These are phyloP conservation scores for Oncorhynchus tshawytscha DNA, from an alignment of 2,113 vertebrate species.

Conservation along the genomic window DNA sequence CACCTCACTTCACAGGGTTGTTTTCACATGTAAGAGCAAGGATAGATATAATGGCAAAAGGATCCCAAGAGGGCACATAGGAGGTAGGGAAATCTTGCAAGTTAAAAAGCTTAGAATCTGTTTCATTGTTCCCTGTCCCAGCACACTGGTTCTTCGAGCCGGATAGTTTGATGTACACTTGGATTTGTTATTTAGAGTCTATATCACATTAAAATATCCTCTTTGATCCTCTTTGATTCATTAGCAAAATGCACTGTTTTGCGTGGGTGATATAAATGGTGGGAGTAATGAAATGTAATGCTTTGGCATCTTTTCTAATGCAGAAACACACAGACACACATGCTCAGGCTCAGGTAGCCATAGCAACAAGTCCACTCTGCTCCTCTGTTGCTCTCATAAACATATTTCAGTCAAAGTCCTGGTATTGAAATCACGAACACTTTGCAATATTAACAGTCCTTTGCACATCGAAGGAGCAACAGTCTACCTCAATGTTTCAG, in stretches of 20 bases:
- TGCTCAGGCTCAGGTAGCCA: slow-evolving; percentile 25
- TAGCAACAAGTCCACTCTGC: slow-evolving; percentile 45
- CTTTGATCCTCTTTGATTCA: background rate
- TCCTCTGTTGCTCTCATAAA: slow-evolving; percentile 29
- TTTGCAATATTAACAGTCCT: background rate
- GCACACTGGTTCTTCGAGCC: too few relatives aligned
- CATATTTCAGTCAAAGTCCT: background rate
- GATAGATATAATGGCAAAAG: too few relatives aligned
- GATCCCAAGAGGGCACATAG: too few relatives aligned
- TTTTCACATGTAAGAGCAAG: too few relatives aligned
- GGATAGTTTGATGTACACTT: too few relatives aligned
- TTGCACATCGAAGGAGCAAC: background rate
- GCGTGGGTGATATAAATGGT: background rate
- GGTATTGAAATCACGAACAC: slow-evolving; percentile 5
- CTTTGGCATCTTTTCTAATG: background rate
- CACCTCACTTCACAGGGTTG: too few relatives aligned
- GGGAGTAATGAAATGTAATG: background rate
- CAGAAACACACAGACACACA: background rate
- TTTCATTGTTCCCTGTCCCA: too few relatives aligned
- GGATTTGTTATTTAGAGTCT: too few relatives aligned
- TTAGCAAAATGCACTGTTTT: background rate
- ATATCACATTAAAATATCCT: too few relatives aligned
- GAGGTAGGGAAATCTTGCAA: too few relatives aligned
- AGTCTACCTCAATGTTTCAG: too few relatives aligned
- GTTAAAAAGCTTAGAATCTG: too few relatives aligned